Conservation (phyloP, 2,888 invertebrate genomes). For the Altica lythri region DNA sequence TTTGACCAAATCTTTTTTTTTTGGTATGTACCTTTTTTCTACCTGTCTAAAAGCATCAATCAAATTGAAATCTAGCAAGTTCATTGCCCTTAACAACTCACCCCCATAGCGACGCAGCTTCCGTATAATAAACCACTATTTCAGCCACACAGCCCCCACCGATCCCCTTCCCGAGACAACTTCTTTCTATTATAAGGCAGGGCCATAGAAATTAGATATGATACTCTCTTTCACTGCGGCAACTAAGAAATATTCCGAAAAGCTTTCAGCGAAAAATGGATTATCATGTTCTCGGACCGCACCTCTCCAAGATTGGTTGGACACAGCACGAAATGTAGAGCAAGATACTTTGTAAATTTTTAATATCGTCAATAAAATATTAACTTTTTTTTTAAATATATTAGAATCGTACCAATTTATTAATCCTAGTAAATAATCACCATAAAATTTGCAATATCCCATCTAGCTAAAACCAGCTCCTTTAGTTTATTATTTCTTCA, state of each 20-base stretch:
- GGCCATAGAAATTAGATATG: conserved; percentile 32
- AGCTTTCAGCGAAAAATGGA: conserved; percentile 36
- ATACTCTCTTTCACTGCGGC: conserved; percentile 17
- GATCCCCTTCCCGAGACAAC: conserved; percentile 12
- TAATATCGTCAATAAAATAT: too few species aligned
- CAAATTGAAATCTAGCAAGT: conserved; percentile 25
- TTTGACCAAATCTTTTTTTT: too few species aligned
- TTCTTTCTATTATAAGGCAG: conserved; percentile 23
- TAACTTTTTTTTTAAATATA: too few species aligned
- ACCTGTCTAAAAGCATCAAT: conserved; percentile 13
- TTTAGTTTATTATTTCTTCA: too few species aligned
- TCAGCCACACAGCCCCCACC: conserved; percentile 20
- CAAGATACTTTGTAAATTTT: too few species aligned
- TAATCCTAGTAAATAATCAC: too few species aligned
- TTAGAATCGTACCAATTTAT: too few species aligned
- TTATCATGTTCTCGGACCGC: conserved; percentile 34
- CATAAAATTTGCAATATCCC: too few species aligned
- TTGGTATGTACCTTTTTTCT: too few species aligned
- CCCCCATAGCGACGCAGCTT: conserved; percentile 33
- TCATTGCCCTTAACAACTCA: conserved; percentile 32
- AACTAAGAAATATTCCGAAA: conserved; percentile 30
- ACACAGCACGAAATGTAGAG: too few species aligned
- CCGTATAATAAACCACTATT: conserved; percentile 38
- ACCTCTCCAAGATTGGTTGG: conserved; percentile 25
- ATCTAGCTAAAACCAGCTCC: too few species aligned